Base-by-base conservation (phyloP, 2,797 vertebrate species). In the Liparis tanakae region DNA sequence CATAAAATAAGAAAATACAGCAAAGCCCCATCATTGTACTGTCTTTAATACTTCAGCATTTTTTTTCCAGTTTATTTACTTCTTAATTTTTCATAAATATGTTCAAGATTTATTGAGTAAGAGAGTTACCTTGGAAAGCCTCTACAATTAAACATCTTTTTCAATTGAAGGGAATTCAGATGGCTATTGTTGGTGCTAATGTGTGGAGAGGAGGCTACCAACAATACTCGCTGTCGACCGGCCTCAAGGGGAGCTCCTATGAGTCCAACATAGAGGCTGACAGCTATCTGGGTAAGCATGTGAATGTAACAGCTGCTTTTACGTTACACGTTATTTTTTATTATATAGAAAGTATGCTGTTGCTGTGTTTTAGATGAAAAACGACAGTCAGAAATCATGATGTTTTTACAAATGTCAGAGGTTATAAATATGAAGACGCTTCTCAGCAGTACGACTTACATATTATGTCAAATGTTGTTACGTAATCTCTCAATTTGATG, bases 221-320 rank as follows among this genome's bases (percentile, higher is more conserved):
- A 53, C 7, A 17, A 36, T 89, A 88, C 58, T 13, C 0, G 10
- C 0, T 0, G 8, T 0, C 1, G 8, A 2, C 0, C 7, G 17
- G 25, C 30, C 0, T 0, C 0, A 8, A 0, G 10, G 0, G 0
- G 0, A 0, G 0, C 0, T 59, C 84, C 57, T 74, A 70, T 66
- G 39, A 63, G 34, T 82, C 85, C 0, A 0, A 0, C 7, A 71
- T 82, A 4, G 51, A 78, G 3, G 1, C 76, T 20, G 90, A 93
- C 68, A 94, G 94, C n/a, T 95, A 95, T 60, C 70, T 92, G 59
- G 94, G 94, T 94, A 75, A 81, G 85, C 56, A 68, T 36, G 13
- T 46, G 17, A 46, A 68, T 4, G 5, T 22, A 25, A 66, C 25
- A 30, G 6, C 4, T 1, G 30, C 5, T 39, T 4, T 25, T 20